Base-by-base conservation (phyloP, 2,113 vertebrate genomes). In the Tachysurus fulvidraco region DNA sequence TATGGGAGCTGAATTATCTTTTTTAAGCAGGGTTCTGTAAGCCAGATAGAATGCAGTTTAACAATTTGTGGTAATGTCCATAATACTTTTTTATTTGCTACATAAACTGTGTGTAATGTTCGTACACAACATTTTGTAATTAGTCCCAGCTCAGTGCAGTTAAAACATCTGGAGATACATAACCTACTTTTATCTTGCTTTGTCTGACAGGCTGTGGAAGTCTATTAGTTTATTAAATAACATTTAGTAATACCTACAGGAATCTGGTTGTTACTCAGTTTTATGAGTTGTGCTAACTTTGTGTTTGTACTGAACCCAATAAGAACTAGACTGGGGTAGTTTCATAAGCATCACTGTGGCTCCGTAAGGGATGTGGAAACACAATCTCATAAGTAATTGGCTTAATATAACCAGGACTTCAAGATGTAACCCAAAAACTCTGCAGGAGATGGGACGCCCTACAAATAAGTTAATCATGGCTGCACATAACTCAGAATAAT, bases 391-490 rank as follows among this genome's bases (percentile, higher is more conserved):
- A 54, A 76, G 4, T 5, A 59, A 81, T 30, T 30, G 23, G 30
- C 5, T 59, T 41, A 84, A 80, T 76, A 71, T 44, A 65, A 52
- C 50, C 9, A 57, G 41, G 57, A 54, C 52, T 12, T 46, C 54
- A 64, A 36, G 11, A 30, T 44, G 25, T 28, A 79, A 41, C 73
- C 62, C 28, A 36, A 84, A 57, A 85, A 77, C 59, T 16, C 77
- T 28, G 59, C 50, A 52, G 46, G 59, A 86, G 65, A 50, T 64
- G 57, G 25, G 81, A 87, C 65, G 19, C 52, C 54, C 6, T 23
- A 80, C 21, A 77, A 81, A 81, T 62, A 44, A 54, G 71, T 87
- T 83, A 87, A 69, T 85, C 59, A 77, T 57, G 23, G 3, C 81
- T 50, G 8, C 17, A 57, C 54, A 76, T 86, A 71, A 62, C 19